phyloP scores from a whole-genome alignment of 2,797 vertebrate genomes.

The Onychomys torridus region DNA sequence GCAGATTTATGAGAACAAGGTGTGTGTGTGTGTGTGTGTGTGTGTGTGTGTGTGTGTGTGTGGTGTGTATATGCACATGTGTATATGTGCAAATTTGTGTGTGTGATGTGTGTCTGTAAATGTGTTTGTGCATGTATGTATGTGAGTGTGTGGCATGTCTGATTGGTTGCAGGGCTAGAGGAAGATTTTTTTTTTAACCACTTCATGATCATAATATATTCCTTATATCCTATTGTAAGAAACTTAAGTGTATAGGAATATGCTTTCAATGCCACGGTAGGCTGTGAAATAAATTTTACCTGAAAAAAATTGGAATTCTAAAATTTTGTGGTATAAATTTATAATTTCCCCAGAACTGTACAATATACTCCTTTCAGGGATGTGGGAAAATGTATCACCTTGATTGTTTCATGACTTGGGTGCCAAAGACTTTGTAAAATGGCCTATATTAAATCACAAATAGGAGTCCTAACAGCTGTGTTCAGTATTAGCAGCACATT shows the following conservation, averaged over 20 bases:
- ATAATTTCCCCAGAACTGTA: not conserved
- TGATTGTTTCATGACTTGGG: not conserved
- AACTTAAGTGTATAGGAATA: not conserved
- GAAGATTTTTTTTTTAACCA: not conserved
- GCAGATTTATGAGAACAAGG: not conserved
- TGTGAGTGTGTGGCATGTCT: not conserved
- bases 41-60: not conserved
- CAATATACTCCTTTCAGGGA: not conserved
- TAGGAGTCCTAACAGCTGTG: slow-evolving; percentile 16
- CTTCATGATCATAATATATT: not conserved
- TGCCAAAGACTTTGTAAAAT: slow-evolving; percentile 43
- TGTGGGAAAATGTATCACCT: fast-evolving
- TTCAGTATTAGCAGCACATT: not conserved
- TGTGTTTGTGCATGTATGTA: not conserved
- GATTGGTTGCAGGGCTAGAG: not conserved
- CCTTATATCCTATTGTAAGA: slow-evolving; percentile 18
- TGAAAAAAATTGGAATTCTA: not conserved
- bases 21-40: not conserved
- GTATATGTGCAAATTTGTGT: not conserved
- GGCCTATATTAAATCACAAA: not conserved
- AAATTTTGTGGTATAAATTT: slow-evolving; percentile 33
- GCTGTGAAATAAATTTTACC: not conserved
- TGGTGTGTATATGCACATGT: not conserved
- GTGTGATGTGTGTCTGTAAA: not conserved
- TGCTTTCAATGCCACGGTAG: slow-evolving; percentile 6